A percentile compares a stretch with the other conserved stretches of the same genome.
These are phyloP conservation scores for Lampris incognitus DNA, from an alignment of 2,113 vertebrate genomes.

Conservation along the genomic window DNA sequence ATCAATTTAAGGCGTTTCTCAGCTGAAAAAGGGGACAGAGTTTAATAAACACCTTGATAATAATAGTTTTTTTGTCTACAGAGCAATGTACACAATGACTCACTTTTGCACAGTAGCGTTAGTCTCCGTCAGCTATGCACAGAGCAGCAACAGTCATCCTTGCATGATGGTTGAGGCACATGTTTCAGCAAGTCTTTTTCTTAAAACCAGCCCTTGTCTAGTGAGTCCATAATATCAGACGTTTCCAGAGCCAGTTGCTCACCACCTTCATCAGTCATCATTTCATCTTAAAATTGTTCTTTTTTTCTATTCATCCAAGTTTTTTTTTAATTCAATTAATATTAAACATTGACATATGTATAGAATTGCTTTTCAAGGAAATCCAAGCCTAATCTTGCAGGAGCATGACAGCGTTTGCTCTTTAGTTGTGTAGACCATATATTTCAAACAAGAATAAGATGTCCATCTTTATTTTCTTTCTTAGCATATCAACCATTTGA, in stretches of 20 bases:
- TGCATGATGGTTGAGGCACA: conserved; percentile 7
- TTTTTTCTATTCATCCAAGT: too few species aligned
- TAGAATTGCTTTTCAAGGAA: background rate
- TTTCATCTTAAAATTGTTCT: too few species aligned
- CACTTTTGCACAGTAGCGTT: background rate
- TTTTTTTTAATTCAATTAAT: background rate
- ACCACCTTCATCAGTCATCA: too few species aligned
- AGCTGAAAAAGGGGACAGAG: background rate
- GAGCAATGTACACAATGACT: conserved; percentile 9
- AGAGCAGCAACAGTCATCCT: background rate
- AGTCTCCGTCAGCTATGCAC: background rate
- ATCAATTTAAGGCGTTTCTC: background rate
- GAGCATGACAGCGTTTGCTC: background rate
- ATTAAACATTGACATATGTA: background rate
- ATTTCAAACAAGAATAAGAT: background rate
- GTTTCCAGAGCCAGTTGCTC: background rate
- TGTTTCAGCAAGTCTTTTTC: conserved; percentile 22
- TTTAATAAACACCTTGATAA: background rate
- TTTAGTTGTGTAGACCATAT: background rate
- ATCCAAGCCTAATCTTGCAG: background rate
- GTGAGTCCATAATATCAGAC: background rate
- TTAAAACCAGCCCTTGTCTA: background rate
- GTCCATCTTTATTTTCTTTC: too few species aligned
- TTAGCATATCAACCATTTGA: background rate
- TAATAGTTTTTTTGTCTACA: background rate